Base-by-base conservation (phyloP, 2,797 vertebrate genomes). In the Scolopax bukidnonensis region DNA sequence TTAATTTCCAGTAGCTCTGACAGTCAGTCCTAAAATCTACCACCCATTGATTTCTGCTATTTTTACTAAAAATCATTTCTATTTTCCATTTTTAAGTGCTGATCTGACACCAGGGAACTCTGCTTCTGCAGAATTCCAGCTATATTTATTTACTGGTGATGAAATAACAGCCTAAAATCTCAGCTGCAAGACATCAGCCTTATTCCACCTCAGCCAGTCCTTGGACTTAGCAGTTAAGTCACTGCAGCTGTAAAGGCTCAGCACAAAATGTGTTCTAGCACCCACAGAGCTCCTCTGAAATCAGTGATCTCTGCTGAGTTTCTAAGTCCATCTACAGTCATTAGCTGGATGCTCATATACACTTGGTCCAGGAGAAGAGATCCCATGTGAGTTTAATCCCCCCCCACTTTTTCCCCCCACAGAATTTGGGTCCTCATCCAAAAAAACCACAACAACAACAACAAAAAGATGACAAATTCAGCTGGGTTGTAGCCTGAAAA, bases 401-500 rank as follows among this genome's bases (percentile, higher is more conserved):
- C 0, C 11, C 16, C 48, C 4, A 20, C 20, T n/a, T 84, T 50
- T 54, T 40, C 13, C 10, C 3, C 0, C 10, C 15, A 47, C 2
- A 28, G n/a, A 74, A 67, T 41, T 57, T 50, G 4, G 20, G 28
- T 27, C 7, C 7, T 16, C 30, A n/a, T 56, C 57, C 5, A 33
- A 30, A 77, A 59, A 56, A 54, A 56, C 36, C 30, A 17, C 43
- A 18, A 43, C 17, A 28, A 25, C 48, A 25, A 1, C 0, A 6
- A 10, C 14, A 40, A 45, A 47, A 11, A 11, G 28, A 36, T 32
- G 9, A 64, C 9, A 82, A 91, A 56, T 38, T 82, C 28, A 82
- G 17, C 38, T 45, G 41, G 7, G 11, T 11, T 65, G 6, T 33
- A 61, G 15, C 56, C 51, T 78, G 51, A 85, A 65, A 77, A 60